These are phyloP conservation scores for Hyposmocoma kahamanoa DNA, from an alignment of 1,140 invertebrate species.

Conservation along the genomic window DNA sequence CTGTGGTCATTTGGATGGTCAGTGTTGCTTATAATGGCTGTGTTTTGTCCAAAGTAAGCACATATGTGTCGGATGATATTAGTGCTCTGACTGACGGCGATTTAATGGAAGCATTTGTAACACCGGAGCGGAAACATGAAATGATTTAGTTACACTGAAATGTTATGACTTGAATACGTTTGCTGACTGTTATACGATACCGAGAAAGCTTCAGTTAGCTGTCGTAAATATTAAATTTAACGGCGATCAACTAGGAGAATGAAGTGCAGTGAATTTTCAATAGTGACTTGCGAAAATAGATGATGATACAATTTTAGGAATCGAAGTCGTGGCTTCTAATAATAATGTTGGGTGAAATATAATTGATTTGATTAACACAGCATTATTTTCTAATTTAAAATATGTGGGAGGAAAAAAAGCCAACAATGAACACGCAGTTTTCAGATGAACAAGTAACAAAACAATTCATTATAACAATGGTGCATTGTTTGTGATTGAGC, in stretches of 20 bases:
- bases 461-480: slow-evolving; percentile 57
- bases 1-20: slow-evolving; percentile 36
- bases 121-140: slow-evolving; percentile 43
- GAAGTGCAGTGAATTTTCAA: neutral
- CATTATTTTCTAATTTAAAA: slow-evolving; percentile 22
- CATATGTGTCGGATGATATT: slow-evolving; percentile 39
- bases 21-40: slow-evolving; percentile 35
- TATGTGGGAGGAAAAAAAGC: slow-evolving; percentile 44
- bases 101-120: slow-evolving; percentile 46
- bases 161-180: slow-evolving; percentile 34
- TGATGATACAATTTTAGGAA: slow-evolving; percentile 9
- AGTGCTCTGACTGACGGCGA: slow-evolving; percentile 32
- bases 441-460: slow-evolving; percentile 38
- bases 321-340: too few relatives aligned
- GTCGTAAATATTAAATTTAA: neutral
- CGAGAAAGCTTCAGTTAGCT: neutral
- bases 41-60: slow-evolving; percentile 52
- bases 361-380: slow-evolving; percentile 23
- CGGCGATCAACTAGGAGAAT: neutral
- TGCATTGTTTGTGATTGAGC: slow-evolving; percentile 53
- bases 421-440: slow-evolving; percentile 42
- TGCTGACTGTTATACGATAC: slow-evolving; percentile 27
- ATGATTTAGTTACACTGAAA: slow-evolving; percentile 40
- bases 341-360: too few relatives aligned
- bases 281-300: neutral